phyloP scores from a whole-genome alignment of 92 coral and sea anemone species.

The Epizoanthus scotinus region DNA sequence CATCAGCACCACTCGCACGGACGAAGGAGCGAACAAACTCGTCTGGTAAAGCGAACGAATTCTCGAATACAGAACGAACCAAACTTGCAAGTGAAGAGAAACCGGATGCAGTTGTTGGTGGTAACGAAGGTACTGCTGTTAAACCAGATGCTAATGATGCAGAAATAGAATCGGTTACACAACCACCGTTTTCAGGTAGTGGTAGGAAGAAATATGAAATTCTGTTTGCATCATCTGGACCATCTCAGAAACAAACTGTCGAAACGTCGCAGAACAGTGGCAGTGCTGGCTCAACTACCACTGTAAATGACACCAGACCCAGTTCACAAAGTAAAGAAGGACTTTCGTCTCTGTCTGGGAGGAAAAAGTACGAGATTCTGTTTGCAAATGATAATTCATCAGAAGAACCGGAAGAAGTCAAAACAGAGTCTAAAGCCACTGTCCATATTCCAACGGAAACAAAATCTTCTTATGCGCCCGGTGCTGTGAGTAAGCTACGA shows the following conservation, averaged over 20 bases:
- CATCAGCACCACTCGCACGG: neutral
- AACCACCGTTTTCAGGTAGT: neutral
- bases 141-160: neutral
- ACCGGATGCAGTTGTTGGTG: neutral
- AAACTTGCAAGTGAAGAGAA: neutral
- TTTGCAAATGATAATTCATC: conserved; percentile 23
- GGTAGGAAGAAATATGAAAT: conserved; percentile 38
- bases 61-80: neutral
- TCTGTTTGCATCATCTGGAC: conserved; percentile 35
- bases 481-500: conserved; percentile 40
- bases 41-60: neutral
- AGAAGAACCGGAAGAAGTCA: conserved; percentile 24
- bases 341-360: conserved; percentile 2
- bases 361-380: conserved; percentile 38
- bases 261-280: neutral
- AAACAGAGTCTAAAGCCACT: neutral
- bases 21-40: neutral
- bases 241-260: conserved; percentile 12
- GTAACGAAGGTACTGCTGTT: neutral
- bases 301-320: neutral
- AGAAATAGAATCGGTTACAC: neutral
- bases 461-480: conserved; percentile 14
- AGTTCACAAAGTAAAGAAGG: conserved; percentile 1
- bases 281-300: neutral
- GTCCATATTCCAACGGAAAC: neutral